Evolutionary conservation across 2,888 invertebrate genomes (phyloP).

Genomic region (Oxyscelio sp.): DNA sequence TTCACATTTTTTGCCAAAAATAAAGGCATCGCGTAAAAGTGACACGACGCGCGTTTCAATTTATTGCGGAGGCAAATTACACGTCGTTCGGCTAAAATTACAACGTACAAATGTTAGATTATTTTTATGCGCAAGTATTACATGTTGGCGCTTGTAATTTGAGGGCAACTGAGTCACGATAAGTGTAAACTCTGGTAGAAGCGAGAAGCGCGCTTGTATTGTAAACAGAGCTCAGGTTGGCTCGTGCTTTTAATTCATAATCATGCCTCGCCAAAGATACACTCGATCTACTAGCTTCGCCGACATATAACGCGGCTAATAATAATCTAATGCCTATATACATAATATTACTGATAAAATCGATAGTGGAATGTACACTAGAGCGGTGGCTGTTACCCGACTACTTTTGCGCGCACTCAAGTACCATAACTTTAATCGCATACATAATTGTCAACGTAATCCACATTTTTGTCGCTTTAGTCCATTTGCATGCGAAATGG

Average conservation of each 20-base stretch:
- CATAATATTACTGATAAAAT: conserved; percentile 51
- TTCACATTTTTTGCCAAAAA: too few relatives aligned
- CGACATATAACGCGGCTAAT: conserved; percentile 21
- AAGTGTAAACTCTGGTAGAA: neutral
- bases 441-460: conserved; percentile 24
- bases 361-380: conserved; percentile 36
- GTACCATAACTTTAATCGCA: conserved; percentile 11
- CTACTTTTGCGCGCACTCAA: conserved; percentile 28
- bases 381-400: conserved; percentile 30
- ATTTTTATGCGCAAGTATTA: neutral
- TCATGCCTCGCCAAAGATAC: conserved; percentile 32
- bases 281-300: conserved; percentile 32
- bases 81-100: neutral
- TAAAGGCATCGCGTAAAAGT: too few relatives aligned
- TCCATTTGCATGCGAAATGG: too few relatives aligned
- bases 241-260: conserved; percentile 19
- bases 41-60: too few relatives aligned
- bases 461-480: neutral
- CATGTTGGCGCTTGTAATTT: neutral
- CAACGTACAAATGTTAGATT: neutral
- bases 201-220: neutral
- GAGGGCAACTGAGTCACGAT: neutral
- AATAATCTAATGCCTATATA: conserved; percentile 35
- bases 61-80: neutral
- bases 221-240: neutral